Percentiles rank a stretch among this genome's conserved stretches.
Conservation (phyloP, 2,113 vertebrate genomes). For the Cyanoderma ruficeps region DNA sequence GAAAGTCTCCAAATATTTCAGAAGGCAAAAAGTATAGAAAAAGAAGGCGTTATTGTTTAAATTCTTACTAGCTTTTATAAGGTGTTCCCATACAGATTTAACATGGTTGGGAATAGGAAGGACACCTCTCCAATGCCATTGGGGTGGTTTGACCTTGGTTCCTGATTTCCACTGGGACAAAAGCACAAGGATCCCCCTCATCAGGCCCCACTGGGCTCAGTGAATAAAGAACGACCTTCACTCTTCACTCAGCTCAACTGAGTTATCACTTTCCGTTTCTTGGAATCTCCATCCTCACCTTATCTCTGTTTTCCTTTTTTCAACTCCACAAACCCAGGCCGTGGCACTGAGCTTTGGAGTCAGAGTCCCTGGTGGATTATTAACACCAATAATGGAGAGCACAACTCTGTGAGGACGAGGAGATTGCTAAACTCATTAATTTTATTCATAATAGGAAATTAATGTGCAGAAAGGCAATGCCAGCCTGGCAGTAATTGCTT, state of each 20-base stretch:
- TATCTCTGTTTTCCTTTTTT: neutral
- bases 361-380: neutral
- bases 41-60: too few relatives aligned
- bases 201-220: neutral
- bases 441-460: conserved; percentile 72
- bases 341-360: neutral
- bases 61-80: too few relatives aligned
- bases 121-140: neutral
- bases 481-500: conserved; percentile 50
- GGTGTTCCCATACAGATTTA: too few relatives aligned
- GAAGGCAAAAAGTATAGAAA: too few relatives aligned
- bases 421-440: conserved; percentile 73
- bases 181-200: neutral
- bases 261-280: neutral
- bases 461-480: conserved; percentile 54
- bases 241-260: neutral
- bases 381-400: conserved; percentile 65
- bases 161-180: neutral
- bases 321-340: neutral
- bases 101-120: too few relatives aligned
- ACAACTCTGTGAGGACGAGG: conserved; percentile 44
- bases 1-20: too few relatives aligned
- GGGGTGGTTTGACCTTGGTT: neutral
- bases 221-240: neutral
- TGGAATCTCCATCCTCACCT: neutral